phyloP scores from a whole-genome alignment of 2,888 invertebrate genomes.

The Troglohyphantes excavatus region DNA sequence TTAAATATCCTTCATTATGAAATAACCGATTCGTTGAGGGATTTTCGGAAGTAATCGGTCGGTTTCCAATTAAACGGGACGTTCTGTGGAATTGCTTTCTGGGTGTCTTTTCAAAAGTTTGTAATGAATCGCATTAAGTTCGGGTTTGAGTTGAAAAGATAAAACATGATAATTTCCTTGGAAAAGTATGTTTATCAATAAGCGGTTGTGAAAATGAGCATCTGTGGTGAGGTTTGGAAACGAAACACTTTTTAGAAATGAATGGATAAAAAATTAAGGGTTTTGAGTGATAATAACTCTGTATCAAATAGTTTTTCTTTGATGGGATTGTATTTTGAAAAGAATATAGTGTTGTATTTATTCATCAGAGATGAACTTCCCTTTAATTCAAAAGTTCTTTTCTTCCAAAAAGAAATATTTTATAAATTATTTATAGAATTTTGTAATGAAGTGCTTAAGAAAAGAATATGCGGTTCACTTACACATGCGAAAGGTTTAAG shows the following conservation, averaged over 20 bases:
- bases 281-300: neutral
- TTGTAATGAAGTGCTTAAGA: no score
- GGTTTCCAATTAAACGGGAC: slow-evolving; percentile 14
- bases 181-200: slow-evolving; percentile 72
- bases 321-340: neutral
- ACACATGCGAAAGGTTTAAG: no score
- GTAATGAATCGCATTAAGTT: neutral
- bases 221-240: slow-evolving; percentile 13
- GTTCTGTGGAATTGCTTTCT: neutral
- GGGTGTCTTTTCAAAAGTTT: neutral
- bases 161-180: slow-evolving; percentile 36
- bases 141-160: neutral
- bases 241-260: neutral
- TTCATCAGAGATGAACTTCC: no score
- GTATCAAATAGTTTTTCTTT: neutral
- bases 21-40: neutral
- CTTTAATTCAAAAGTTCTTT: no score
- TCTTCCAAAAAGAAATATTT: no score
- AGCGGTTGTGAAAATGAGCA: slow-evolving; percentile 70
- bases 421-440: no score
- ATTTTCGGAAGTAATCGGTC: neutral
- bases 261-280: neutral
- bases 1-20: slow-evolving; percentile 53
- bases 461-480: no score
- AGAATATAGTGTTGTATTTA: no score